Conservation (phyloP, 2,797 vertebrate genomes). For the Typhlichthys eigenmanni region DNA sequence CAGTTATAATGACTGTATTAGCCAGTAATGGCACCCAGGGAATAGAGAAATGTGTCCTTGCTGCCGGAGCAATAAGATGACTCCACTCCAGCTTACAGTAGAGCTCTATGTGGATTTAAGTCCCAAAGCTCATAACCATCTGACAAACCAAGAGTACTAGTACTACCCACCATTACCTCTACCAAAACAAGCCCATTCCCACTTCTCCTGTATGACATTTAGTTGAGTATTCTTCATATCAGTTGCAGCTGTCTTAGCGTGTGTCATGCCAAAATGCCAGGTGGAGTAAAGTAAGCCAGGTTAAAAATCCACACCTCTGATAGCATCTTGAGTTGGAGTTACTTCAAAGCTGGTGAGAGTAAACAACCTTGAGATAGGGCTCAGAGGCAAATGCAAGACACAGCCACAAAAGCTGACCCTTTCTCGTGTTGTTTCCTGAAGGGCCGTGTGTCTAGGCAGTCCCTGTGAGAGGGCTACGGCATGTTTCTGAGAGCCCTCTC, state of each 20-base stretch:
- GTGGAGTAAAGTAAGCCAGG: constrained; percentile 31
- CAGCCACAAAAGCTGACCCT: constrained; percentile 45
- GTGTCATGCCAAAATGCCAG: constrained; percentile 20
- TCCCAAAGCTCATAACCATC: constrained; percentile 55
- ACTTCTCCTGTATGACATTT: constrained; percentile 35
- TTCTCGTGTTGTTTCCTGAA: constrained; percentile 62
- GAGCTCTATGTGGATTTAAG: constrained; percentile 61
- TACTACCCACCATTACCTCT: constrained; percentile 34
- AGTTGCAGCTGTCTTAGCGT: constrained; percentile 19
- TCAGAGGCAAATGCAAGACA: constrained; percentile 58
- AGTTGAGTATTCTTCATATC: constrained; percentile 37
- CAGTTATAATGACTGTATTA: constrained; percentile 70
- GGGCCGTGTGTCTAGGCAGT: constrained; percentile 57
- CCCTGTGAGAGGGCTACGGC: constrained; percentile 73
- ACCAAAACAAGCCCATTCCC: constrained; percentile 46
- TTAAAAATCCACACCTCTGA: constrained; percentile 57
- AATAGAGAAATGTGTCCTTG: constrained; percentile 63
- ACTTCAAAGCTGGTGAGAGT: constrained; percentile 61
- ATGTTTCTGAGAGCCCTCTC: constrained; percentile 74
- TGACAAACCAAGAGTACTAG: constrained; percentile 43
- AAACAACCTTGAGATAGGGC: constrained; percentile 66
- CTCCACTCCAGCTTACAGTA: constrained; percentile 60
- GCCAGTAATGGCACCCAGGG: constrained; percentile 57
- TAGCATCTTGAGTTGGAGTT: constrained; percentile 63
- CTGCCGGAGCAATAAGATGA: constrained; percentile 58